Evolutionary conservation across 2,797 vertebrate genomes (phyloP), one percentile per base, ranked within the genome.

Genomic region (Ibycter americanus): DNA sequence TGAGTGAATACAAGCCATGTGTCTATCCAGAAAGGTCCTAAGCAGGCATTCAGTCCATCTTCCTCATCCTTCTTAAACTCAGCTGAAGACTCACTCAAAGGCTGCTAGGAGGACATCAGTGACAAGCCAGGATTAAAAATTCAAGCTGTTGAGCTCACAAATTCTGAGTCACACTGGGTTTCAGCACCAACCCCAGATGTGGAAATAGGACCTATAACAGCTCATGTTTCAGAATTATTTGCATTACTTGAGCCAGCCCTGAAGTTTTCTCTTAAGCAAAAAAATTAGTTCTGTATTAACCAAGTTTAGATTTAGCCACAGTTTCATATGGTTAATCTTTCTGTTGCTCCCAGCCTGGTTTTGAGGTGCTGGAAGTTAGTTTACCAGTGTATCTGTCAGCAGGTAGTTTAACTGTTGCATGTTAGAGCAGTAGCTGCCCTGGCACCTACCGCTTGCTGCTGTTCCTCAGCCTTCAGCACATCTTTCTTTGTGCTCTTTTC

Each of bases 381-480:
- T 85, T 12, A 15, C 7, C 51, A 65, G 67, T 2, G 0, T 6
- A 3, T 12, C 38, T 55, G 58, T 8, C 22, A 67, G 66, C 4
- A 17, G 44, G 9, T 36, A n/a, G 56, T 55, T 51, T 17, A 52
- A 58, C 14, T 58, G 73, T 11, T 51, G 21, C 10, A 3, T 4
- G 4, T 36, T 26, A 4, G 32, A 63, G 34, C 10, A 13, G 6
- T 23, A 8, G 25, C 72, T 55, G 25, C 32, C 23, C 49, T 38
- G 42, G 82, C 62, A 95, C 97, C 56, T 96, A 97, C 97, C 94
- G 1, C 91, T 66, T 76, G 88, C 65, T 87, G 94, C 87, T 95
- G 88, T 66, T 96, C 96, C 92, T 96, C 94, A 51, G 90, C 65
- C 77, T 95, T 87, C 7, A 68, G 70, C 42, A 44, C 51, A 1